A percentile compares a stretch with the other conserved stretches of the same genome.
These are phyloP conservation scores for Struthidea cinerea DNA, from an alignment of 2,113 vertebrate genomes.

Conservation along the genomic window DNA sequence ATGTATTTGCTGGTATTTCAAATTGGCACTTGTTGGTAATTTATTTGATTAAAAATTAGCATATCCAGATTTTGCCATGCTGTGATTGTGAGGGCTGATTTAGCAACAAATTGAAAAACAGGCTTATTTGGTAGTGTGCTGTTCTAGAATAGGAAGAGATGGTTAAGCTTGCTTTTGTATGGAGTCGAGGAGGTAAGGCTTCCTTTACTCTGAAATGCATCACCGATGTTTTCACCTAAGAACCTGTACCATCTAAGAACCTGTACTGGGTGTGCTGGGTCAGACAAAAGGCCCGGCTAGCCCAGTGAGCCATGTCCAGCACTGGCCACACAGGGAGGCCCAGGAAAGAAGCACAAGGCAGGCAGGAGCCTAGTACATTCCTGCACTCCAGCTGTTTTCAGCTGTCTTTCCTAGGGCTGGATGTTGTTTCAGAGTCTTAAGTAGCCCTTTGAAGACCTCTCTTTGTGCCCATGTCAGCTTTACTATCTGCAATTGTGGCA, in stretches of 20 bases:
- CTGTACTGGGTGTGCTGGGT: background rate
- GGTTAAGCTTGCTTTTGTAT: background rate
- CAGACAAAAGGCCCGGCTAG: background rate
- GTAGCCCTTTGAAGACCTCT: background rate
- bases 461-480: background rate
- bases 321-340: background rate
- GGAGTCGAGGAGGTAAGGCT: background rate
- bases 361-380: background rate
- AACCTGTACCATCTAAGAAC: background rate
- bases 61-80: background rate
- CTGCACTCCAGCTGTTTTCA: background rate
- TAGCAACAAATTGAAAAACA: background rate
- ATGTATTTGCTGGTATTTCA: background rate
- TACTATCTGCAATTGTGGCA: background rate
- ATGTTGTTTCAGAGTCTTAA: background rate
- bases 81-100: background rate
- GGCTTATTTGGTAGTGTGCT: background rate
- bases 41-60: background rate
- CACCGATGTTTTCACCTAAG: background rate
- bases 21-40: background rate
- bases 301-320: background rate
- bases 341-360: background rate
- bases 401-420: background rate
- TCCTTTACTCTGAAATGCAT: background rate
- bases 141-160: background rate